Evolutionary conservation across 64 coral and sea anemone genomes (phyloP).

Genomic region (Pachyseris speciosa): DNA sequence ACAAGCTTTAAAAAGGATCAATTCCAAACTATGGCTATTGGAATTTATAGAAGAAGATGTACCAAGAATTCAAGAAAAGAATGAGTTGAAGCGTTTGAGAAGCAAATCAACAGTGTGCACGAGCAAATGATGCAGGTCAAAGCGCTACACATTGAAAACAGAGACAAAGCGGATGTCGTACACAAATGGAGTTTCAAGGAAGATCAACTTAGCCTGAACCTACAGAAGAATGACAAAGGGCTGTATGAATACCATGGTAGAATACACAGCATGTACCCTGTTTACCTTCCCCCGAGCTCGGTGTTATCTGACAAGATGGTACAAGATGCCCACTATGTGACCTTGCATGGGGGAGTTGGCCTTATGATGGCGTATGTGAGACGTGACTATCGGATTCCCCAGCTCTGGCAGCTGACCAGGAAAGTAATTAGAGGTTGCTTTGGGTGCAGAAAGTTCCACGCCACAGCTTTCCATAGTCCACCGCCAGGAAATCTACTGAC

Average conservation of each 20-base stretch:
- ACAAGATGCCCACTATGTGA: conserved; percentile 13
- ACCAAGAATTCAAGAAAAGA: too few species aligned
- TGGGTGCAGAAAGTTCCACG: conserved; percentile 48
- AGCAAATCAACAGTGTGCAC: too few species aligned
- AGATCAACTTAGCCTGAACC: conserved; percentile 33
- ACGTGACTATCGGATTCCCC: conserved; percentile 58
- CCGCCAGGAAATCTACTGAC: conserved; percentile 23
- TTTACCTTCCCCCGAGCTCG: conserved; percentile 2
- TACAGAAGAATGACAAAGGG: conserved; percentile 35
- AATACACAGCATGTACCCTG: conserved; percentile 30
- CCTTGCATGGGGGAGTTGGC: conserved; percentile 67
- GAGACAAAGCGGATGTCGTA: too few species aligned
- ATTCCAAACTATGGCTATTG: too few species aligned
- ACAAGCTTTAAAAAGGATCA: too few species aligned
- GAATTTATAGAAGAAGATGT: too few species aligned
- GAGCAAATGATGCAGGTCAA: too few species aligned
- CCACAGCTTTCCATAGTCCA: conserved; percentile 17
- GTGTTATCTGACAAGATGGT: conserved; percentile 60
- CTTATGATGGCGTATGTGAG: conserved; percentile 60
- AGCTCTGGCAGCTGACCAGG: conserved; percentile 45
- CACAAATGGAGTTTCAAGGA: not conserved
- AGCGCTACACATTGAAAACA: too few species aligned
- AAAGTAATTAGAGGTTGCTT: conserved; percentile 17
- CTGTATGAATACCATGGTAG: conserved; percentile 30
- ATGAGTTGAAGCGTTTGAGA: too few species aligned